These are phyloP conservation scores for Lutjanus erythropterus DNA, from an alignment of 2,113 vertebrate genomes.

Conservation along the genomic window DNA sequence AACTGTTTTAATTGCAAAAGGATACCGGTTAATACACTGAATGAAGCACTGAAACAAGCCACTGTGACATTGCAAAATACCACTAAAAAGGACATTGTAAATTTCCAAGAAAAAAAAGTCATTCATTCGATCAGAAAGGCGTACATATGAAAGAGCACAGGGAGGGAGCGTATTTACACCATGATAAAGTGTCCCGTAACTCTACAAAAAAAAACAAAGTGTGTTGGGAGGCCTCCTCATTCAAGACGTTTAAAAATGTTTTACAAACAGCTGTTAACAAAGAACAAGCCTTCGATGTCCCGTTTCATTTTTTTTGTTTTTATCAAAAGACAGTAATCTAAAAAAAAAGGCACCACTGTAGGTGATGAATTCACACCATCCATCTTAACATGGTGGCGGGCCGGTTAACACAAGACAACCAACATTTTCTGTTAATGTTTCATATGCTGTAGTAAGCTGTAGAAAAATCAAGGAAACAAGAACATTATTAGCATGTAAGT, in stretches of 20 bases:
- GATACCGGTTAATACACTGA: slow-evolving; percentile 83
- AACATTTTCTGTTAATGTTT: slow-evolving; percentile 61
- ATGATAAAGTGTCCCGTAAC: slow-evolving; percentile 63
- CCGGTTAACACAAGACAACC: slow-evolving; percentile 66
- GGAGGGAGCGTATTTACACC: slow-evolving; percentile 76
- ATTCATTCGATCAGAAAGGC: slow-evolving; percentile 73
- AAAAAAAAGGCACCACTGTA: slow-evolving; percentile 79
- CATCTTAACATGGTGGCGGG: slow-evolving; percentile 60
- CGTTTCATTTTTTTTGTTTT: slow-evolving; percentile 34
- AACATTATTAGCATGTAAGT: slow-evolving; percentile 50
- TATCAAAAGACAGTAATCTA: slow-evolving; percentile 73
- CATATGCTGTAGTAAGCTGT: slow-evolving; percentile 66
- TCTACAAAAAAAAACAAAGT: slow-evolving; percentile 75
- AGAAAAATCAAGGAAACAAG: slow-evolving; percentile 63
- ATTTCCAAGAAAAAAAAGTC: slow-evolving; percentile 66
- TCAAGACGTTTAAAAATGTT: slow-evolving; percentile 74
- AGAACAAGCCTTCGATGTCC: slow-evolving; percentile 58
- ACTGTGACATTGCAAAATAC: slow-evolving; percentile 83
- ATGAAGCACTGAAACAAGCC: slow-evolving; percentile 85
- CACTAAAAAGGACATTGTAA: slow-evolving; percentile 78
- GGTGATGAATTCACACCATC: slow-evolving; percentile 67
- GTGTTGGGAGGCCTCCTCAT: slow-evolving; percentile 64
- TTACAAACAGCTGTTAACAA: slow-evolving; percentile 74
- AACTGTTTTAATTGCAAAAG: slow-evolving; percentile 84
- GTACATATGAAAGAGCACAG: slow-evolving; percentile 72